Base-by-base conservation (phyloP, 2,113 vertebrate species). In the Gyps fulvus region DNA sequence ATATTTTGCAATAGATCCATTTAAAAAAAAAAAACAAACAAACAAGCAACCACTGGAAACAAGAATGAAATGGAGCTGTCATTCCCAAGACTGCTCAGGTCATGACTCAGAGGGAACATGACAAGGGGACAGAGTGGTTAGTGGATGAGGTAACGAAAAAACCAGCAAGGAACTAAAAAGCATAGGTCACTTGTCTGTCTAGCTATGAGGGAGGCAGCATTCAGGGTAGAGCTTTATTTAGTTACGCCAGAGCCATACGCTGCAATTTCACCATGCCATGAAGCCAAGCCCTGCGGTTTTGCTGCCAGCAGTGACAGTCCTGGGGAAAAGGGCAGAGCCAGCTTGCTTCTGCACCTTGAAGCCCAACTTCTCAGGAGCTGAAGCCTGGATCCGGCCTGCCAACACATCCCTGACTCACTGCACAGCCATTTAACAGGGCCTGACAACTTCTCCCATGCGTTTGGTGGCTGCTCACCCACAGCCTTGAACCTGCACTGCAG, bases 361-460 rank as follows among this genome's bases (percentile, higher is more conserved):
- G 59, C 43, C 26, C 40, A 20, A 1, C 31, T n/a, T 25, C 45
- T 23, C 8, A 6, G 49, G 70, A n/a, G 65, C 3, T n/a, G 32
- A 57, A 65, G 59, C 19, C 58, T 11, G 34, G 42, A 3, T 26
- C 55, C 0, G 0, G 21, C n/a, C 61, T 49, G 52, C 50, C 49
- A 11, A 31, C 22, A 4, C 49, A 7, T 8, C 63, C 40, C 59
- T 22, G 16, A 3, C 27, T 11, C 9, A 2, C 19, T 10, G 65
- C 36, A 7, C 31, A 55, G n/a, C 45, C n/a, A 5, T 4, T 1
- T 5, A 7, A 3, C 7, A 13, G 16, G 13, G 20, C 18, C 49
- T 2, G 47, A 17, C 27, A 25, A 2, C 57, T 16, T 20, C 49
- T 29, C 15, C 25, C 4, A 3, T 1, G 15, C 2, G 0, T 13